Conservation (phyloP, 2,888 invertebrate genomes). For the Baronia brevicornis region DNA sequence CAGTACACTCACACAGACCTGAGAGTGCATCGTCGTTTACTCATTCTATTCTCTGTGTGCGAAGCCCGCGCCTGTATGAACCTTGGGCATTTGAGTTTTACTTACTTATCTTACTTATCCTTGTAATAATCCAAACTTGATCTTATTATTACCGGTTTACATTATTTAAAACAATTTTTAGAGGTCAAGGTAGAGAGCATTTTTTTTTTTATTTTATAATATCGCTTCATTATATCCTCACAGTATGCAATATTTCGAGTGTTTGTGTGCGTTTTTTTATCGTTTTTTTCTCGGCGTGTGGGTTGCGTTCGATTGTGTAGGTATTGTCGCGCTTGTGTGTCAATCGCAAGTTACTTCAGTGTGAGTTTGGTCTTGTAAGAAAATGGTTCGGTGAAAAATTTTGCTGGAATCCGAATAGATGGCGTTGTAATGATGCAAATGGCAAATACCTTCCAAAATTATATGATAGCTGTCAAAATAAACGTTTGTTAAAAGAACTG, state of each 20-base stretch:
- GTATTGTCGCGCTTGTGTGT: conserved; percentile 24
- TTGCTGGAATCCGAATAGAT: conserved; percentile 66
- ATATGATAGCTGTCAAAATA: conserved; percentile 28
- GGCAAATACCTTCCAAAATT: conserved; percentile 47
- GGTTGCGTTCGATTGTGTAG: conserved; percentile 69
- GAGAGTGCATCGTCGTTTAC: conserved; percentile 54
- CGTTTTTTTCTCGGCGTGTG: conserved; percentile 72
- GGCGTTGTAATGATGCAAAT: conserved; percentile 57
- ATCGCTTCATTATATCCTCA: conserved; percentile 25
- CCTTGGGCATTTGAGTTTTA: conserved; percentile 63
- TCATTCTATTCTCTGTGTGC: conserved; percentile 39
- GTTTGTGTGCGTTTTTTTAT: conserved; percentile 67
- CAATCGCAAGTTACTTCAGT: conserved; percentile 29
- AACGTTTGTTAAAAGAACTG: too few species aligned
- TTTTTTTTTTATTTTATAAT: conserved; percentile 28
- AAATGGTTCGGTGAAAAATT: conserved; percentile 70
- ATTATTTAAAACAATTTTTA: conserved; percentile 18
- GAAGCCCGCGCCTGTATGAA: conserved; percentile 59
- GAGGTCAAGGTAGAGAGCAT: conserved; percentile 16
- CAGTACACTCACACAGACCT: conserved; percentile 43
- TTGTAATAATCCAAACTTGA: conserved; percentile 43
- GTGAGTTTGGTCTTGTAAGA: conserved; percentile 70
- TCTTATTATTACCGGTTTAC: conserved; percentile 29
- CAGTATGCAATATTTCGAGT: conserved; percentile 29
- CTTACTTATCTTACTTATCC: conserved; percentile 54